phyloP scores from a whole-genome alignment of 2,797 vertebrate species.

The Thripadectes ignobilis region DNA sequence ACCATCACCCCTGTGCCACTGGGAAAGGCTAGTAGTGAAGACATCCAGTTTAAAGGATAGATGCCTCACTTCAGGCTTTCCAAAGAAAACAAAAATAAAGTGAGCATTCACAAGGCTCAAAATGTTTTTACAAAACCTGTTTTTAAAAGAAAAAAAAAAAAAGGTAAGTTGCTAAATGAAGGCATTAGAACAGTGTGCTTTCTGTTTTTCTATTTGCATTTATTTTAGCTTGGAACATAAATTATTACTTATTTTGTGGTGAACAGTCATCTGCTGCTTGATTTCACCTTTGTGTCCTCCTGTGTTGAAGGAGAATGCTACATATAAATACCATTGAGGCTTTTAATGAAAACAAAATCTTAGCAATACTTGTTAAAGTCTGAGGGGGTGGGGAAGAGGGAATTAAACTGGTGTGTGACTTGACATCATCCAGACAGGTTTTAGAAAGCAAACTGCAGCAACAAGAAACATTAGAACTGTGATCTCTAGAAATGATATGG shows the following conservation, averaged over 20 bases:
- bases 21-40: conserved; percentile 21
- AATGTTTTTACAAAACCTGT: conserved; percentile 5
- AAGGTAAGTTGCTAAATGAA: background rate
- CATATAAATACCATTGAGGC: background rate
- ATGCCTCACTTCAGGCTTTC: background rate
- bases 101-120: background rate
- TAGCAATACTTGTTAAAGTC: conserved; percentile 19
- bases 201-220: conserved; percentile 15
- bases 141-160: background rate
- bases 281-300: conserved; percentile 39
- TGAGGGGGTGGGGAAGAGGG: background rate
- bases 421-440: conserved; percentile 10
- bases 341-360: conserved; percentile 29
- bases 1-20: background rate
- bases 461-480: background rate
- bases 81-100: conserved; percentile 43
- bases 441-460: conserved; percentile 10
- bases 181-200: conserved; percentile 5
- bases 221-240: conserved; percentile 22
- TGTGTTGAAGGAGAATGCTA: background rate
- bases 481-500: background rate
- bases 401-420: conserved; percentile 31
- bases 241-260: conserved; percentile 9
- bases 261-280: conserved; percentile 8
- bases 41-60: background rate